Conservation (phyloP, 35 echinoderm and acorn worm species). For the Heliocidaris erythrogramma region DNA sequence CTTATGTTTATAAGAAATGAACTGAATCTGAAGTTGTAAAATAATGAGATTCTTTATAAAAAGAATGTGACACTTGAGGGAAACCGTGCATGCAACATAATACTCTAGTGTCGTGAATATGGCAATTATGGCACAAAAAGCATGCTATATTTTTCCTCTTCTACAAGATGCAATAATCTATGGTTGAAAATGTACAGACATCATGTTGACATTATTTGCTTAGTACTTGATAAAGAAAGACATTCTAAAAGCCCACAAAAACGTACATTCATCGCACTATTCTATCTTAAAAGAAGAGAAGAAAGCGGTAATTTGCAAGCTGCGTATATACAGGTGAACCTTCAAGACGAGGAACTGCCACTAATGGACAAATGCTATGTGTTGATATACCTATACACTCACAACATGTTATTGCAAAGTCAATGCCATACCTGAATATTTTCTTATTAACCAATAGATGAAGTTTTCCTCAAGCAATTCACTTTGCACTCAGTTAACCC, state of each 20-base stretch:
- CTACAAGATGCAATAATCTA: neutral
- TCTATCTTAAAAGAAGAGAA: neutral
- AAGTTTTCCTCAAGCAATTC: too few relatives aligned
- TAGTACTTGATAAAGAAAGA: neutral
- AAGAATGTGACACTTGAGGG: neutral
- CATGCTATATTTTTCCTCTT: neutral
- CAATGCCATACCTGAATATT: neutral
- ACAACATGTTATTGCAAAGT: neutral
- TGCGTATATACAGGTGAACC: neutral
- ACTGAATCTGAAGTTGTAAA: too few relatives aligned
- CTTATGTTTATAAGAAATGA: too few relatives aligned
- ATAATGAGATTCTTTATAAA: neutral
- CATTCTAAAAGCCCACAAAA: neutral
- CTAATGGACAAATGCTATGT: neutral
- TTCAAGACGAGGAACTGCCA: neutral
- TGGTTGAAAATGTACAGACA: neutral
- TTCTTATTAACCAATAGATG: too few relatives aligned
- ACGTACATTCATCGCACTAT: neutral
- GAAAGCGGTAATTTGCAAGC: neutral
- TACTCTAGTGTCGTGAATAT: neutral
- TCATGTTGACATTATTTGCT: neutral
- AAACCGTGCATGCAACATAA: neutral
- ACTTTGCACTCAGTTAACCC: too few relatives aligned
- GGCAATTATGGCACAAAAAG: neutral
- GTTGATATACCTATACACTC: neutral